These are phyloP conservation scores for Aleiodes leptofemur DNA, from an alignment of 2,888 invertebrate genomes.

Conservation along the genomic window DNA sequence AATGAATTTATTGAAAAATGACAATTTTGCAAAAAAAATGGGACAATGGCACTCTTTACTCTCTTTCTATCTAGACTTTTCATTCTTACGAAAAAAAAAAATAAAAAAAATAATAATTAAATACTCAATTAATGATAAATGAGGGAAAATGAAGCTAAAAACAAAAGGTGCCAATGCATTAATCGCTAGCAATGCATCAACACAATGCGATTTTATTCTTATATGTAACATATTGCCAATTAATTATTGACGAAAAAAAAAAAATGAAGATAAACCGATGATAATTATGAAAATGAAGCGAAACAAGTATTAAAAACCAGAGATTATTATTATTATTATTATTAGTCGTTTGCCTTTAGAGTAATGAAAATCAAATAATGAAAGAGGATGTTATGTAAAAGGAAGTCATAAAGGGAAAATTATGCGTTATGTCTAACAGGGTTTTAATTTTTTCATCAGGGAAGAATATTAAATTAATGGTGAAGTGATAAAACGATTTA, in stretches of 20 bases:
- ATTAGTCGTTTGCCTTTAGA: conserved; percentile 11
- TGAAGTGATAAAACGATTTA: neutral
- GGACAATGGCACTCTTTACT: conserved; percentile 9
- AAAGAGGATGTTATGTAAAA: neutral
- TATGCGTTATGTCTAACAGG: conserved; percentile 15
- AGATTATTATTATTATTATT: neutral
- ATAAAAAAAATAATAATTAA: neutral
- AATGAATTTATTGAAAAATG: neutral
- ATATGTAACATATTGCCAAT: conserved; percentile 28
- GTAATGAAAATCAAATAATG: neutral
- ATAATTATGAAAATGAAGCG: neutral
- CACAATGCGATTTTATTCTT: conserved; percentile 30
- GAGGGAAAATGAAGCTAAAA: conserved; percentile 17
- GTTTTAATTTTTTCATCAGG: conserved; percentile 17
- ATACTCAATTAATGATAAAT: conserved; percentile 20
- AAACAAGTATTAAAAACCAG: neutral
- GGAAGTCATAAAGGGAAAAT: neutral
- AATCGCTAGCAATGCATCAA: conserved; percentile 29
- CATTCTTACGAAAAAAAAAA: neutral
- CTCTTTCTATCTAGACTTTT: conserved; percentile 27
- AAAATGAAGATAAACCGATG: neutral
- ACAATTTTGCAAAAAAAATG: neutral
- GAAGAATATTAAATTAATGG: too few relatives aligned
- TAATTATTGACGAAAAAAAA: conserved; percentile 11
- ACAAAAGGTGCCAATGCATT: conserved; percentile 23